phyloP scores from a whole-genome alignment of 2,888 invertebrate species.

The Gymnosoma rotundatum region DNA sequence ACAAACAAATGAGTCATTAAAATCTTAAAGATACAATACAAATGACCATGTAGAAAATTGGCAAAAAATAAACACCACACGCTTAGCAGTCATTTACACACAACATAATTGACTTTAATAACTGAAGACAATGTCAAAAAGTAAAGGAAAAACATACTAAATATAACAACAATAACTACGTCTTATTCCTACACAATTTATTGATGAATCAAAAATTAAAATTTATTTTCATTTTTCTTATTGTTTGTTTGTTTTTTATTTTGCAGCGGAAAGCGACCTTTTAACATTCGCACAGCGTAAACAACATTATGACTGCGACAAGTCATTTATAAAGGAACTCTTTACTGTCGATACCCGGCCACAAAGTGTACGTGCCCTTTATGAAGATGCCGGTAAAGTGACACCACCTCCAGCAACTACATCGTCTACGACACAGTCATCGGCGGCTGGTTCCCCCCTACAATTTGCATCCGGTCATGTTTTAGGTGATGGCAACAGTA shows the following conservation, averaged over 20 bases:
- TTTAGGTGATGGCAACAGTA: constrained; percentile 72
- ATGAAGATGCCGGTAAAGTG: constrained; percentile 88
- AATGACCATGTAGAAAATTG: constrained; percentile 41
- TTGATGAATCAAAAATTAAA: constrained; percentile 49
- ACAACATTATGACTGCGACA: constrained; percentile 89
- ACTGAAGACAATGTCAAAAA: constrained; percentile 19
- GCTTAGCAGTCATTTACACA: constrained; percentile 18
- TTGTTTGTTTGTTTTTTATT: constrained; percentile 75
- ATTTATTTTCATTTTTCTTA: constrained; percentile 24
- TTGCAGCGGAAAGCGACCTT: constrained; percentile 96
- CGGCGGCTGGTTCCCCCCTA: constrained; percentile 65
- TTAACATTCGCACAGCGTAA: constrained; percentile 91
- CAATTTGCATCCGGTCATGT: constrained; percentile 71
- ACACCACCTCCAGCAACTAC: constrained; percentile 83
- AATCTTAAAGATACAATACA: constrained; percentile 48
- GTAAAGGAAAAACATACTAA: constrained; percentile 7
- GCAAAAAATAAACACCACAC: constrained; percentile 46
- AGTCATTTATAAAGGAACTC: constrained; percentile 87
- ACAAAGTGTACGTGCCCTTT: constrained; percentile 88
- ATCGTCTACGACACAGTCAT: constrained; percentile 58
- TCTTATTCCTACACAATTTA: constrained; percentile 31
- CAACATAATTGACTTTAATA: constrained; percentile 52
- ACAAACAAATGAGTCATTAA: constrained; percentile 56
- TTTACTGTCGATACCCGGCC: constrained; percentile 90
- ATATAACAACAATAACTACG: background rate